Evolutionary conservation across 2,113 vertebrate species (phyloP).

Genomic region (Pomatorhinus ruficollis): DNA sequence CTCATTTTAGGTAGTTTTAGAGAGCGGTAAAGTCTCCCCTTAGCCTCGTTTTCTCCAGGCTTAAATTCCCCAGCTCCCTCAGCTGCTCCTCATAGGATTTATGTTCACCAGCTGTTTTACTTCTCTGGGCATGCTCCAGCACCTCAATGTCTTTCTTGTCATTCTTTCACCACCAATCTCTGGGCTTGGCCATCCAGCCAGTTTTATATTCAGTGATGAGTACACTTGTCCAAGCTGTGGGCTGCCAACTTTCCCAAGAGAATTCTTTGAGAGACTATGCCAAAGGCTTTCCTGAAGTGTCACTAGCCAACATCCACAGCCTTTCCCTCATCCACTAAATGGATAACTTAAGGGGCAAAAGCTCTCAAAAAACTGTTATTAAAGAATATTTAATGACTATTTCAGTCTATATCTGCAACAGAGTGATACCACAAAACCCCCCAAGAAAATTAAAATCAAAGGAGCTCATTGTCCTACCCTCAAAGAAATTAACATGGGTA

Average conservation of each 20-base stretch:
- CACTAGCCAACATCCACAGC: neutral
- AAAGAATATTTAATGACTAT: neutral
- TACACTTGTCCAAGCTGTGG: neutral
- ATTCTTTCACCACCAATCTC: neutral
- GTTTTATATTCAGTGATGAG: neutral
- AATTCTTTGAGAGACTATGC: neutral
- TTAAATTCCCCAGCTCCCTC: neutral
- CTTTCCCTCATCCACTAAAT: neutral
- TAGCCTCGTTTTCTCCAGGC: neutral
- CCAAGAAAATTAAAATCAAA: neutral
- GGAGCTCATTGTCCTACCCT: neutral
- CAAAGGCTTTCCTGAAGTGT: neutral
- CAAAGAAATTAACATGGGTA: neutral
- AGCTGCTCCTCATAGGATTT: neutral
- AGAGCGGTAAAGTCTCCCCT: neutral
- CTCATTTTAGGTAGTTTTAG: neutral
- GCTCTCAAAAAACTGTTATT: neutral
- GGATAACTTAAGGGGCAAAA: neutral
- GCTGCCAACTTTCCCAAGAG: neutral
- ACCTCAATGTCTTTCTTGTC: neutral
- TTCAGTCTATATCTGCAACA: neutral
- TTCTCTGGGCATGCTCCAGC: neutral
- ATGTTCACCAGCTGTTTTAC: accelerated
- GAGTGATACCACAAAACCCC: neutral
- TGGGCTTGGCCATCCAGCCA: neutral